Base-by-base conservation (phyloP, 1,140 invertebrate genomes). In the Protaetia brevitarsis region DNA sequence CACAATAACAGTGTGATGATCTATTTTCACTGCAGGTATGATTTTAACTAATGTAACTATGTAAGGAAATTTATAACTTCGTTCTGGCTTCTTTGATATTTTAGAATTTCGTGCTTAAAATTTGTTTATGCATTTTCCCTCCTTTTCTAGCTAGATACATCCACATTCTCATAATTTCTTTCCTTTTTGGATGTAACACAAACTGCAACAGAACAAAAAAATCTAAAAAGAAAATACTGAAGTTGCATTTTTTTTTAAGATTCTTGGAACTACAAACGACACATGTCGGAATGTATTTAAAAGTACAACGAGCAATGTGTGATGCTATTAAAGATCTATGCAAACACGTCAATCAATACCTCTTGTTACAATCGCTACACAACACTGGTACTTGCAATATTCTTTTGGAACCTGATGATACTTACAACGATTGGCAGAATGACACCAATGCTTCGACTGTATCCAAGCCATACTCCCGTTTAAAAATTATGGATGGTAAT, bases 271-370 rank as follows among this genome's bases (percentile, higher is more conserved):
- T 86, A 29, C 72, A 78, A 7, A 83, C 82, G 0, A 72, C 77
- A 5, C 81, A 83, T 71, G 83, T 86, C 2, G 77, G 78, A 41
- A 72, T 78, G 37, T 87, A 86, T 69, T 78, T 79, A 65, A 77
- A 82, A 64, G 80, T 87, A 2, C 84, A 86, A 37, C 79, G 80
- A 66, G 78, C 79, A 31, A 77, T 87, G 1, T 75, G 87, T 0
- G 71, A 79, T 7, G 84, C 84, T 65, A 84, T 91, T 65, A 82
- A 82, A 66, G 77, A 81, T 11, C 82, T 87, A 13, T 89, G 87
- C 68, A 87, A 85, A 41, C 79, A 82, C 67, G 89, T 93, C 0
- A 92, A 92, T 78, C 89, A 92, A 75, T 86, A 84, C 66, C 74
- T 92, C 36, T 76, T 93, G 6, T 78, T 93, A 0, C 84, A 88